Percentiles rank a stretch among this genome's conserved stretches.
Conservation (phyloP, 30 jellyfish, hydroid and myxozoan genomes). For the Pseudorhiza aurosa region DNA sequence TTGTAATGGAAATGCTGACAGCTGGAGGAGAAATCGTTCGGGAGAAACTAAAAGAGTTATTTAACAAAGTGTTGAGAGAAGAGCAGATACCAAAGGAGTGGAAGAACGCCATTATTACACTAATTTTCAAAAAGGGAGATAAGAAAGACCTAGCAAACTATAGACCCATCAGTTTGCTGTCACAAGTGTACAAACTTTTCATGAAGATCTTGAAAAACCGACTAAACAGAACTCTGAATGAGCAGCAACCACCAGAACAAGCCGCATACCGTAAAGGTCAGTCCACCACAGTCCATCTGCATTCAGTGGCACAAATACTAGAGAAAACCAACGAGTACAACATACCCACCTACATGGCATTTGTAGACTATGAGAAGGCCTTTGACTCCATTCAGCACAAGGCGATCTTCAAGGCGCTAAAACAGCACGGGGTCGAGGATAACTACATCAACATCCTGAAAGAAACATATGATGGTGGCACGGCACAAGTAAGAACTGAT, state of each 20-base stretch:
- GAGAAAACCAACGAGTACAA: conserved; percentile 48
- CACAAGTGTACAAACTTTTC: conserved; percentile 36
- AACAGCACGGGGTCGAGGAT: conserved; percentile 36
- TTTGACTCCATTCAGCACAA: conserved; percentile 49
- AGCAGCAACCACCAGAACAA: conserved; percentile 56
- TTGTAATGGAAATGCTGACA: conserved; percentile 45
- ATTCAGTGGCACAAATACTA: conserved; percentile 12
- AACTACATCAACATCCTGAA: conserved; percentile 41
- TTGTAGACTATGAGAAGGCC: conserved; percentile 51
- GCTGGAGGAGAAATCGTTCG: conserved; percentile 52
- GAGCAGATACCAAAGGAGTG: conserved; percentile 59
- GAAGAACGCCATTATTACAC: conserved; percentile 59
- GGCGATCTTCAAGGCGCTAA: conserved; percentile 34
- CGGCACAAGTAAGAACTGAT: conserved; percentile 50
- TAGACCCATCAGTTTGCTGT: conserved; percentile 61
- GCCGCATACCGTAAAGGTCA: conserved; percentile 47
- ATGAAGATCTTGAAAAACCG: conserved; percentile 49
- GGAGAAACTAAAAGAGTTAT: conserved; percentile 9
- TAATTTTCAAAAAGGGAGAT: conserved; percentile 56
- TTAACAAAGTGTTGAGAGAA: conserved; percentile 35
- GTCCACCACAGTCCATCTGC: conserved; percentile 53
- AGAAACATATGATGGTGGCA: conserved; percentile 47
- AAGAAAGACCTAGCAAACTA: conserved; percentile 71
- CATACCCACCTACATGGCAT: conserved; percentile 35
- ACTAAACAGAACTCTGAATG: conserved; percentile 27